Conservation (phyloP, 2,888 invertebrate genomes). For the Sympetrum striolatum region DNA sequence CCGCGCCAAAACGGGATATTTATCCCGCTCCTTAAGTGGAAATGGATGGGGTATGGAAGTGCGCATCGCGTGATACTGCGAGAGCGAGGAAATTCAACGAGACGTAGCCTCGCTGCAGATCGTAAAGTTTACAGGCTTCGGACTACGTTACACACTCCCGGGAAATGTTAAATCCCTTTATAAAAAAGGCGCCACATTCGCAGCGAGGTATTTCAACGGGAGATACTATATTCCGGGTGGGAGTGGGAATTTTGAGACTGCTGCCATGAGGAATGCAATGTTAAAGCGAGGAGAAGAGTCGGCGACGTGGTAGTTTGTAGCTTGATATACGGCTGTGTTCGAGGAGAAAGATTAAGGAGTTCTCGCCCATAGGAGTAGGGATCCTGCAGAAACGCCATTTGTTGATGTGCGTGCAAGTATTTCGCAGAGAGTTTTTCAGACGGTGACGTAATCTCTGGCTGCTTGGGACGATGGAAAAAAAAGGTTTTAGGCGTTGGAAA, state of each 20-base stretch:
- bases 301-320: neutral
- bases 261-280: neutral
- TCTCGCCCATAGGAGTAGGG: neutral
- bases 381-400: neutral
- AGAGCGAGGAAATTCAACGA: neutral
- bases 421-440: neutral
- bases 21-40: neutral
- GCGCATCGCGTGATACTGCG: neutral
- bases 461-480: neutral
- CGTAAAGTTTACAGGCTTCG: slow-evolving; percentile 34
- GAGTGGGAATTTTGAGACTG: neutral
- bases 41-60: neutral
- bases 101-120: slow-evolving; percentile 18
- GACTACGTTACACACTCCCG: slow-evolving; percentile 34
- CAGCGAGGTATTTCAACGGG: neutral
- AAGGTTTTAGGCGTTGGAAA: neutral
- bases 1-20: neutral
- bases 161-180: slow-evolving; percentile 34
- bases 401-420: too few species aligned
- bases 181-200: neutral
- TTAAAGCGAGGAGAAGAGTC: neutral
- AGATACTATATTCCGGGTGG: neutral
- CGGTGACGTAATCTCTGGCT: neutral
- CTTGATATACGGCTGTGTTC: slow-evolving; percentile 5
- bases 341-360: neutral